phyloP scores from a whole-genome alignment of 2,888 invertebrate genomes.

The Xestia xanthographa region DNA sequence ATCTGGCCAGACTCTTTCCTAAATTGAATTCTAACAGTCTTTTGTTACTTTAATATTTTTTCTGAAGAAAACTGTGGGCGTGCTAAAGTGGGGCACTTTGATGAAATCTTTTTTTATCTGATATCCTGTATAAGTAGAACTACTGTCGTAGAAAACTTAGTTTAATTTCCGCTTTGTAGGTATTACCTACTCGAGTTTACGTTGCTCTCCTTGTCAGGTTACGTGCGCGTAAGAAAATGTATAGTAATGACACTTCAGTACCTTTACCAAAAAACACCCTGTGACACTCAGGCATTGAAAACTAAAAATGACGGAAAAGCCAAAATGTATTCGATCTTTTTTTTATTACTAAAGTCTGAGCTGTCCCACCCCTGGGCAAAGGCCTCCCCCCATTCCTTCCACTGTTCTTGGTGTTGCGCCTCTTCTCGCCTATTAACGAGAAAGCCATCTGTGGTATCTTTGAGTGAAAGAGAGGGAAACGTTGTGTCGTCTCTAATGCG shows the following conservation, averaged over 20 bases:
- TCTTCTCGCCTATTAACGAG: too few relatives aligned
- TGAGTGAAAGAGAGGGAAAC: too few relatives aligned
- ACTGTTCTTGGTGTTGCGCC: too few relatives aligned
- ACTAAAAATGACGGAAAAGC: background rate
- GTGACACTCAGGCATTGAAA: background rate
- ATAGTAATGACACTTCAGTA: background rate
- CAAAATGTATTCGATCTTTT: background rate
- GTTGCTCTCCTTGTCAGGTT: background rate
- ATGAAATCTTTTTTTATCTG: constrained; percentile 1
- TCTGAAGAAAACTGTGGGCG: background rate
- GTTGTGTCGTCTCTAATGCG: too few relatives aligned
- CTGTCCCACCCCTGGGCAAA: too few relatives aligned
- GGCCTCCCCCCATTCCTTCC: too few relatives aligned
- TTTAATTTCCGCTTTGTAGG: constrained; percentile 3
- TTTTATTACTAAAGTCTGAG: too few relatives aligned
- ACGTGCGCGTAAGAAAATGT: background rate
- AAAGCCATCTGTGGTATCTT: too few relatives aligned
- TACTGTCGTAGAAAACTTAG: background rate
- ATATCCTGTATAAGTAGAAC: constrained; percentile 5
- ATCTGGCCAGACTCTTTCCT: too few relatives aligned
- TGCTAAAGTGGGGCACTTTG: background rate
- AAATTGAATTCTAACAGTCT: constrained; percentile 25
- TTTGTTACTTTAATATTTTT: background rate
- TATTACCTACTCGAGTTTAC: constrained; percentile 2
- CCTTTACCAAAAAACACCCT: background rate